These are phyloP conservation scores for Lates calcarifer DNA, from an alignment of 2,113 vertebrate genomes.

Conservation along the genomic window DNA sequence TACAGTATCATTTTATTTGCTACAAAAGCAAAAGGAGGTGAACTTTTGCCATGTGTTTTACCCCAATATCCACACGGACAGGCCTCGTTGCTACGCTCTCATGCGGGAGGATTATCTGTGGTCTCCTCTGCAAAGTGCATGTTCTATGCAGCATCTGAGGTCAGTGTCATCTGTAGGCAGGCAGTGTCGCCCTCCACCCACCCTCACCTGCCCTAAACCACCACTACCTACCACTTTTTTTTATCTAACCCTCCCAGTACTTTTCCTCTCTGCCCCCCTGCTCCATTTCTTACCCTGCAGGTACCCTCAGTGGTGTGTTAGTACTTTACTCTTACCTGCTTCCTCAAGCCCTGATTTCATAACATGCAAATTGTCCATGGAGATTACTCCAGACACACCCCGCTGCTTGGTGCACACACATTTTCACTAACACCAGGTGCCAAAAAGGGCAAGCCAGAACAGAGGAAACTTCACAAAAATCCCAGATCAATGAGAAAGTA, in stretches of 20 bases:
- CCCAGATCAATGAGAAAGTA: slow-evolving; percentile 8
- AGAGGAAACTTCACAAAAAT: slow-evolving; percentile 43
- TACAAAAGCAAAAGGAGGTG: slow-evolving; percentile 62
- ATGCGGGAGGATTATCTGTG: slow-evolving; percentile 86
- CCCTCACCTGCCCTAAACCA: slow-evolving; percentile 51
- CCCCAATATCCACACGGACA: slow-evolving; percentile 73
- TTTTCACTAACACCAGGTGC: slow-evolving; percentile 53
- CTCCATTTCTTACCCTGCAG: slow-evolving; percentile 56
- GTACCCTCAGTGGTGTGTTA: slow-evolving; percentile 55
- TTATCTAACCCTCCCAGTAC: slow-evolving; percentile 53
- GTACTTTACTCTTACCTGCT: slow-evolving; percentile 41
- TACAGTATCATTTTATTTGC: slow-evolving; percentile 26
- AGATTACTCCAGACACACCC: slow-evolving; percentile 58
- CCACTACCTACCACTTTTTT: slow-evolving; percentile 40
- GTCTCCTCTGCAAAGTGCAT: slow-evolving; percentile 86
- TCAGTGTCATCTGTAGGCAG: slow-evolving; percentile 80
- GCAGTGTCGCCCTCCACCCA: slow-evolving; percentile 62
- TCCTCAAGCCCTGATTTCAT: slow-evolving; percentile 57
- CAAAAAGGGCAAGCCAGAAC: slow-evolving; percentile 49
- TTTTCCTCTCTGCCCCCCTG: slow-evolving; percentile 32
- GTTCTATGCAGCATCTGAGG: slow-evolving; percentile 88
- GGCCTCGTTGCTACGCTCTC: slow-evolving; percentile 82
- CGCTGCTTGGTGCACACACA: slow-evolving; percentile 53
- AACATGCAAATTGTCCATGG: slow-evolving; percentile 63
- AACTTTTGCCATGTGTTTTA: slow-evolving; percentile 74